Evolutionary conservation across 2,888 invertebrate species (phyloP).

Genomic region (Eristalis arbustorum): DNA sequence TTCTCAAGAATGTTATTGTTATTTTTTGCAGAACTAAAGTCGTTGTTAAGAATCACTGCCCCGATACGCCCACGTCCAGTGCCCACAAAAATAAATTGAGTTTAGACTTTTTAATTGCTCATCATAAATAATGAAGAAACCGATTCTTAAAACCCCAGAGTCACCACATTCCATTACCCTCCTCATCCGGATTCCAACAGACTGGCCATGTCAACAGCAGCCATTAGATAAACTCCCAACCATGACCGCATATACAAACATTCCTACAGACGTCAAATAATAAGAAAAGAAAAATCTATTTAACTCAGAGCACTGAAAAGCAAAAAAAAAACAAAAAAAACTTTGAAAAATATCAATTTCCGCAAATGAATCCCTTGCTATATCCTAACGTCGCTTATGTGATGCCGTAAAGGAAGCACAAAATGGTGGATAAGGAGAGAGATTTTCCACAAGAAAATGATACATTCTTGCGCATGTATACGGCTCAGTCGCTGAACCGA

Average conservation of each 20-base stretch:
- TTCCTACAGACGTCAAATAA: background rate
- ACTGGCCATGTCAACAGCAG: background rate
- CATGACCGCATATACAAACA: background rate
- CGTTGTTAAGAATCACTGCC: too few relatives aligned
- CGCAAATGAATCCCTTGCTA: background rate
- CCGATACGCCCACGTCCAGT: too few relatives aligned
- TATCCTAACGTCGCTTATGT: constrained; percentile 8
- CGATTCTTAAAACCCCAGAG: background rate
- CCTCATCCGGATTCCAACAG: background rate
- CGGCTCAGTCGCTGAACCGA: constrained; percentile 1
- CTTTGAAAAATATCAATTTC: constrained; percentile 47
- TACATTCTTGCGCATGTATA: constrained; percentile 51
- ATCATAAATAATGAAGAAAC: background rate
- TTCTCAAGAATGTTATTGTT: too few relatives aligned
- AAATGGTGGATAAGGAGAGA: constrained; percentile 40
- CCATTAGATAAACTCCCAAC: background rate
- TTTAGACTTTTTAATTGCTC: background rate
- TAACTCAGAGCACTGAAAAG: background rate
- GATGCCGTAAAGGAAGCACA: constrained; percentile 11
- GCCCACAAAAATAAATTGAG: background rate
- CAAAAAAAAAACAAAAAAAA: too few relatives aligned
- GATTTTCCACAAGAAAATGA: constrained; percentile 22
- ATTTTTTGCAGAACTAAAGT: too few relatives aligned
- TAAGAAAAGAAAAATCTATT: background rate
- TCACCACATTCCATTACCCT: background rate